A percentile compares a stretch with the other conserved stretches of the same genome.
These are phyloP conservation scores for Intellagama lesueurii DNA, from an alignment of 2,797 vertebrate genomes.

Conservation along the genomic window DNA sequence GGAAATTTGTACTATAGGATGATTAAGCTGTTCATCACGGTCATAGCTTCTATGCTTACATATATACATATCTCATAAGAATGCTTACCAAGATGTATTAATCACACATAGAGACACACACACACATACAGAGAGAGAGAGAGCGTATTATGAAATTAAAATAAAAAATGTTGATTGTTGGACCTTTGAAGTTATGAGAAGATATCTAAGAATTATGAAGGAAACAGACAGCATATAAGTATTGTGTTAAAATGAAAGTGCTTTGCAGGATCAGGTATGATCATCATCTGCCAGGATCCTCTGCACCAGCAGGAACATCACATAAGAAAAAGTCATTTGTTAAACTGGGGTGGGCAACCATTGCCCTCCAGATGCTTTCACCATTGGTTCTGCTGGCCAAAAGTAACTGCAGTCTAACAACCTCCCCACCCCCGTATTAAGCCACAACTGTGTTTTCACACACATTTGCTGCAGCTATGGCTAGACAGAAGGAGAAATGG, in stretches of 20 bases:
- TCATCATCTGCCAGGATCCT: background rate
- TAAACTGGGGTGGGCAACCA: background rate
- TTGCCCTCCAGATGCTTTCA: background rate
- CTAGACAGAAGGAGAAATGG: background rate
- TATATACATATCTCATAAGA: conserved; percentile 28
- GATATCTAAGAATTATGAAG: background rate
- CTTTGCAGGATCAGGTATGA: background rate
- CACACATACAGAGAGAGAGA: no score
- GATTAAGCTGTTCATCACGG: conserved; percentile 57
- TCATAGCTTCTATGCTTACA: conserved; percentile 62
- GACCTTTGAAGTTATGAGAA: conserved; percentile 28
- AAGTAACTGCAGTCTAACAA: background rate
- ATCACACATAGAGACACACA: conserved; percentile 47
- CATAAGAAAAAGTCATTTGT: background rate
- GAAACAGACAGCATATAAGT: background rate
- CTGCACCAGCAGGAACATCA: background rate
- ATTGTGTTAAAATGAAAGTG: background rate
- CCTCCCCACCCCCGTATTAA: background rate
- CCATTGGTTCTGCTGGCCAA: background rate
- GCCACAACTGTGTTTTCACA: background rate
- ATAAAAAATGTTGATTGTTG: conserved; percentile 33
- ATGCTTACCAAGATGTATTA: conserved; percentile 41
- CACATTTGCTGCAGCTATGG: background rate
- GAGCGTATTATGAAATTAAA: conserved; percentile 54
- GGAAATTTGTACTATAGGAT: conserved; percentile 43